Evolutionary conservation across 2,797 vertebrate genomes (phyloP).

Genomic region (Pseudochirops cupreus): DNA sequence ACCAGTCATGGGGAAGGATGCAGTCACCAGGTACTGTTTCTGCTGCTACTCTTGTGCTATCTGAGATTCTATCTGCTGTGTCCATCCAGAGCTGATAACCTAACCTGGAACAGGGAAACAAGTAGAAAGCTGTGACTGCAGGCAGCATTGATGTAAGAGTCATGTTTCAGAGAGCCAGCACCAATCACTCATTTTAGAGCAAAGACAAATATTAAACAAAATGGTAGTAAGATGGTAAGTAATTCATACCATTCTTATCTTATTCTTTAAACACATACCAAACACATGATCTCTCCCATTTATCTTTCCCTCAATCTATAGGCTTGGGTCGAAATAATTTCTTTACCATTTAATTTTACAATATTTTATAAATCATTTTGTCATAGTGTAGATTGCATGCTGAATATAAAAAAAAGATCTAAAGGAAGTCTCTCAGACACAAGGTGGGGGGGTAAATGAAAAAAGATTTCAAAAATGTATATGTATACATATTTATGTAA

Average conservation of each 20-base stretch:
- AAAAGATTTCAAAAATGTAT: background rate
- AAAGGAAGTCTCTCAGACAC: background rate
- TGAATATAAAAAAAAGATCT: background rate
- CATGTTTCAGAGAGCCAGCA: background rate
- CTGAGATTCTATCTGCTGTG: background rate
- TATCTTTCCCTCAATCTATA: background rate
- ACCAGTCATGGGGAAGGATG: background rate
- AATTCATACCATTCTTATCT: background rate
- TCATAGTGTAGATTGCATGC: background rate
- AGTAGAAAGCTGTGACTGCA: background rate
- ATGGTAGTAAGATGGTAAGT: background rate
- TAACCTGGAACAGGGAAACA: background rate
- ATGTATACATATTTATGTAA: background rate
- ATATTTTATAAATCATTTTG: background rate
- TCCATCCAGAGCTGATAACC: background rate
- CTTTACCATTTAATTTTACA: background rate
- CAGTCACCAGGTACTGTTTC: background rate
- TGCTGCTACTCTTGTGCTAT: background rate
- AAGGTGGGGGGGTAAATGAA: background rate
- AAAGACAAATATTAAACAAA: background rate
- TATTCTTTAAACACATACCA: background rate
- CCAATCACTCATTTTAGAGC: background rate
- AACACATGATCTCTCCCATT: background rate
- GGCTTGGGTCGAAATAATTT: background rate
- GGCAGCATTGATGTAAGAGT: background rate